These are phyloP conservation scores for Cephonodes hylas DNA, from an alignment of 2,888 invertebrate species.

Conservation along the genomic window DNA sequence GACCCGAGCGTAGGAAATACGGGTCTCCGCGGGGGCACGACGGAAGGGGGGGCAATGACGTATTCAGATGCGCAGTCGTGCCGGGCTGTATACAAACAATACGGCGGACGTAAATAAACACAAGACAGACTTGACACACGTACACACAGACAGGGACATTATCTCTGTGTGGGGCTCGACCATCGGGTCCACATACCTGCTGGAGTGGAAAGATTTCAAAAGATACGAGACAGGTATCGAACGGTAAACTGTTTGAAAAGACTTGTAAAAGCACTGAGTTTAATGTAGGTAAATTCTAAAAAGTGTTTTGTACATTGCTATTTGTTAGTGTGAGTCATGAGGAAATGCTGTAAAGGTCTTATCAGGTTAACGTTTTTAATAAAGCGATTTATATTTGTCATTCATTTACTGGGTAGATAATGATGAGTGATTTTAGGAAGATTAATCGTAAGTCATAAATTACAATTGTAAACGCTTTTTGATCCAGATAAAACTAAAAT, in stretches of 20 bases:
- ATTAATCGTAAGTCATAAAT: neutral
- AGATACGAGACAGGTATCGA: slow-evolving; percentile 2
- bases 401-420: neutral
- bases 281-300: neutral
- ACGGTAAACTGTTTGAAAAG: slow-evolving; percentile 3
- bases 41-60: slow-evolving; percentile 66
- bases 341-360: neutral
- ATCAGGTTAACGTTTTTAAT: neutral
- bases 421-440: neutral
- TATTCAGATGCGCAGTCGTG: slow-evolving; percentile 78
- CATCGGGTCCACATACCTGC: slow-evolving; percentile 7
- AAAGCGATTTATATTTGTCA: neutral
- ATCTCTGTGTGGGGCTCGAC: slow-evolving; percentile 61
- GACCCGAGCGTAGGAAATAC: slow-evolving; percentile 70
- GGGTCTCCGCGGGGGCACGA: slow-evolving; percentile 60
- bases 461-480: neutral
- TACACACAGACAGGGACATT: slow-evolving; percentile 63
- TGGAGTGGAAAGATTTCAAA: slow-evolving; percentile 8
- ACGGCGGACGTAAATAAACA: slow-evolving; percentile 81
- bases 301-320: neutral
- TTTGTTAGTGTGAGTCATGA: neutral
- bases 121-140: slow-evolving; percentile 61
- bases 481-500: neutral
- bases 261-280: neutral
- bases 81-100: slow-evolving; percentile 81